Percentiles rank a stretch among this genome's conserved stretches.
Evolutionary conservation across 1,140 invertebrate genomes (phyloP).

Genomic region (Chionoecetes opilio): DNA sequence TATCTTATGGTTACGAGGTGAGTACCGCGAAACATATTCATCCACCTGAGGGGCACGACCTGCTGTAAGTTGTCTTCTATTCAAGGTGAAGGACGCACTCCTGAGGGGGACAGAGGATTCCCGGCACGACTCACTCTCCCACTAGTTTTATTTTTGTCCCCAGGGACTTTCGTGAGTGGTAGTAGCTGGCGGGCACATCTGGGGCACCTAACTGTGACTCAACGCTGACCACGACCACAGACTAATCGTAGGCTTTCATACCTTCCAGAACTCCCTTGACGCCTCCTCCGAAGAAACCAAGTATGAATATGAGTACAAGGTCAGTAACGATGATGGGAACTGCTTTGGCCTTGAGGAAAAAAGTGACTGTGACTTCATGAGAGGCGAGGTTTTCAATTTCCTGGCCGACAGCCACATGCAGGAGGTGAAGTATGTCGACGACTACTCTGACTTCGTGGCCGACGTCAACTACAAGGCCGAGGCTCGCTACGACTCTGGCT

Average conservation of each 20-base stretch:
- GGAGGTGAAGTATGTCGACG: slow-evolving; percentile 41
- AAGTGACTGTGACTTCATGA: neutral
- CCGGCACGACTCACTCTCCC: too few species aligned
- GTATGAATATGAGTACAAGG: slow-evolving; percentile 38
- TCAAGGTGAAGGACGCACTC: too few species aligned
- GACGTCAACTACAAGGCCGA: slow-evolving; percentile 33
- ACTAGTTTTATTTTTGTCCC: too few species aligned
- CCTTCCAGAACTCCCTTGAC: neutral
- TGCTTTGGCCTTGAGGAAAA: neutral
- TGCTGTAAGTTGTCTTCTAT: too few species aligned
- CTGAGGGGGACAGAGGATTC: too few species aligned
- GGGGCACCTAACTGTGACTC: too few species aligned
- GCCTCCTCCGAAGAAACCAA: neutral
- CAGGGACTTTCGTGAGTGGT: too few species aligned
- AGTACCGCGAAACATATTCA: too few species aligned
- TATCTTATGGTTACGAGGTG: too few species aligned
- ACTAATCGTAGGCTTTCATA: neutral
- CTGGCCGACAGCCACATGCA: neutral
- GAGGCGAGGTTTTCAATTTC: neutral
- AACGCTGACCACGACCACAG: neutral
- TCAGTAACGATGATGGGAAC: neutral
- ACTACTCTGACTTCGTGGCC: slow-evolving; percentile 42
- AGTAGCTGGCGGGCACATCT: too few species aligned
- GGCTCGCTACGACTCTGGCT: neutral
- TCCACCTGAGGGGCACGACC: too few species aligned